Conservation (phyloP, 2,797 vertebrate species). For the Chiropotes sagulatus region DNA sequence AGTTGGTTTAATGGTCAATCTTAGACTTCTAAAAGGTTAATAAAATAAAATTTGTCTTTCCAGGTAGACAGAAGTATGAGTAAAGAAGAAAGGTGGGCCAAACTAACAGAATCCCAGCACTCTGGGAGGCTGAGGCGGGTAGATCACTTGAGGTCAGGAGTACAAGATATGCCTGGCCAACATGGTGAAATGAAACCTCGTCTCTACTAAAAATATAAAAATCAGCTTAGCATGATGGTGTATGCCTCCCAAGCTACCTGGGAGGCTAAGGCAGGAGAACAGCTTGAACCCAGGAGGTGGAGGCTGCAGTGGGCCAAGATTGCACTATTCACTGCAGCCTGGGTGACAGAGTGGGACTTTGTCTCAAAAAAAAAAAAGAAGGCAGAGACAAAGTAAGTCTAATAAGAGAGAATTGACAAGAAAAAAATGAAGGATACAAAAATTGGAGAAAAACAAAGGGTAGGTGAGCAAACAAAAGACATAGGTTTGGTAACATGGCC, state of each 20-base stretch:
- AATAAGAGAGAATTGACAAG: background rate
- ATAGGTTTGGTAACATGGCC: background rate
- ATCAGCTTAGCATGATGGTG: background rate
- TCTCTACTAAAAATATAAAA: background rate
- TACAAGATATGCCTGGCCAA: background rate
- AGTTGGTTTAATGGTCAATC: slow-evolving; percentile 63
- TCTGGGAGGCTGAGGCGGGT: background rate
- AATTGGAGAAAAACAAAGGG: background rate
- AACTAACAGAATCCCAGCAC: background rate
- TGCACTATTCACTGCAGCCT: background rate
- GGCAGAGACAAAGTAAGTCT: background rate
- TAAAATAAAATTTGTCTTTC: background rate
- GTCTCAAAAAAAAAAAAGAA: background rate
- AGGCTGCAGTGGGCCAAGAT: background rate
- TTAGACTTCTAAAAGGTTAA: background rate
- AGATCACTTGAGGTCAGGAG: background rate
- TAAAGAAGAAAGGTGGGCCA: background rate
- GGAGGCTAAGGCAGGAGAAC: background rate
- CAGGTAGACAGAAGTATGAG: background rate
- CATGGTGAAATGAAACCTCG: background rate
- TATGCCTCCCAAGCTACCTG: background rate
- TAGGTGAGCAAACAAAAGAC: background rate
- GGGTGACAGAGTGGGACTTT: background rate
- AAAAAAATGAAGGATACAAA: background rate
- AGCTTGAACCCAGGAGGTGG: background rate